Conservation (phyloP, 2,888 invertebrate genomes). For the Tanytarsus gracilentus region DNA sequence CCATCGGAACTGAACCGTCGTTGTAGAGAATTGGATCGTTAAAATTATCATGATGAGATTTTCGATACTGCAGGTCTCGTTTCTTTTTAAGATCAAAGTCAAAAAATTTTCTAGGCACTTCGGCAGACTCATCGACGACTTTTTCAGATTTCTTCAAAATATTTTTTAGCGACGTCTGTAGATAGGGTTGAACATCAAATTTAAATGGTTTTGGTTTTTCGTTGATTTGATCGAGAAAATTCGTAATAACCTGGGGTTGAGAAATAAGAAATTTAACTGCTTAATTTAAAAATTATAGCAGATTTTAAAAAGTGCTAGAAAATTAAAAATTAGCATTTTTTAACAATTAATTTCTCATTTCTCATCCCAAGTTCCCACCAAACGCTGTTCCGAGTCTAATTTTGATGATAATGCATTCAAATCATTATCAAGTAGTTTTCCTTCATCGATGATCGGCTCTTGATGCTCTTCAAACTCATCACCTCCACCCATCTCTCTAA, state of each 20-base stretch:
- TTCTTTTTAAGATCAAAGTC: neutral
- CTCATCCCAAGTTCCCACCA: too few species aligned
- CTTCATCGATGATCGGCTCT: neutral
- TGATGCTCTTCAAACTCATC: too few species aligned
- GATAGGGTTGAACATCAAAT: neutral
- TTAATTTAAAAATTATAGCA: too few species aligned
- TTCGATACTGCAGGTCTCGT: neutral
- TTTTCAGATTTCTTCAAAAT: neutral
- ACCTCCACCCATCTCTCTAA: neutral
- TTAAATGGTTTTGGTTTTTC: neutral
- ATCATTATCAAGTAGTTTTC: neutral
- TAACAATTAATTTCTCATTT: too few species aligned
- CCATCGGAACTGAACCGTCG: too few species aligned
- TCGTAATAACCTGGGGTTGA: neutral
- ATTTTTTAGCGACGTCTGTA: neutral
- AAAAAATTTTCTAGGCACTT: neutral
- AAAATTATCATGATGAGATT: too few species aligned
- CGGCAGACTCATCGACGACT: neutral
- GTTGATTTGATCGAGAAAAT: neutral
- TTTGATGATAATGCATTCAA: neutral
- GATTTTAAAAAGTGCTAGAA: too few species aligned
- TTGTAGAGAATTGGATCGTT: too few species aligned
- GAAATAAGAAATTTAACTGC: too few species aligned
- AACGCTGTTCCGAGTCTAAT: neutral
- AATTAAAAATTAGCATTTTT: too few species aligned